phyloP scores from a whole-genome alignment of 2,888 invertebrate species.

The Brachypterus glaber region DNA sequence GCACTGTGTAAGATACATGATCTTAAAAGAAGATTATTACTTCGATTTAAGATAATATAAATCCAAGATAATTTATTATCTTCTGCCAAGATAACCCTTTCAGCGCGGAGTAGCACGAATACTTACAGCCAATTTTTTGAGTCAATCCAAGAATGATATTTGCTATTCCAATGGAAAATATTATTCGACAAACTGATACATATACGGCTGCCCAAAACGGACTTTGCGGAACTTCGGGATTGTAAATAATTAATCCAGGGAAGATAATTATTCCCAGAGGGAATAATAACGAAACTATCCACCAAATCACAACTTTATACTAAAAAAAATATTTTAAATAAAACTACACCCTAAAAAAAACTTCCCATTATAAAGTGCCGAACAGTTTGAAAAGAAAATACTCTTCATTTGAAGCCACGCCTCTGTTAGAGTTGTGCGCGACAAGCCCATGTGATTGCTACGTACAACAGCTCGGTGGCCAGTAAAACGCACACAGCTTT shows the following conservation, averaged over 20 bases:
- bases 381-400: too few relatives aligned
- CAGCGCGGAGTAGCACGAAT: neutral
- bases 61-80: neutral
- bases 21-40: too few relatives aligned
- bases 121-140: constrained; percentile 13
- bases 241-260: constrained; percentile 9
- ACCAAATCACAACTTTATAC: constrained; percentile 8
- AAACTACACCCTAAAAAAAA: too few relatives aligned
- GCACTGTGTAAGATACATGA: too few relatives aligned
- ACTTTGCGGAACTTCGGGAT: constrained; percentile 1
- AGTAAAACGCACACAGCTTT: too few relatives aligned
- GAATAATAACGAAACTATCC: constrained; percentile 11
- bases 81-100: neutral
- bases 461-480: too few relatives aligned
- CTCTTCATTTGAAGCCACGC: too few relatives aligned
- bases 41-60: too few relatives aligned
- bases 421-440: too few relatives aligned
- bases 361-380: too few relatives aligned
- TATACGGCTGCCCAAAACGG: constrained; percentile 10
- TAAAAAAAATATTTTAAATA: too few relatives aligned
- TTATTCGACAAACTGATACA: constrained; percentile 10
- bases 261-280: constrained; percentile 9
- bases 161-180: constrained; percentile 18
- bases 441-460: too few relatives aligned
- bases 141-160: constrained; percentile 13